These are phyloP conservation scores for Rotaria macrura DNA, from an alignment of 2,888 invertebrate genomes.

Conservation along the genomic window DNA sequence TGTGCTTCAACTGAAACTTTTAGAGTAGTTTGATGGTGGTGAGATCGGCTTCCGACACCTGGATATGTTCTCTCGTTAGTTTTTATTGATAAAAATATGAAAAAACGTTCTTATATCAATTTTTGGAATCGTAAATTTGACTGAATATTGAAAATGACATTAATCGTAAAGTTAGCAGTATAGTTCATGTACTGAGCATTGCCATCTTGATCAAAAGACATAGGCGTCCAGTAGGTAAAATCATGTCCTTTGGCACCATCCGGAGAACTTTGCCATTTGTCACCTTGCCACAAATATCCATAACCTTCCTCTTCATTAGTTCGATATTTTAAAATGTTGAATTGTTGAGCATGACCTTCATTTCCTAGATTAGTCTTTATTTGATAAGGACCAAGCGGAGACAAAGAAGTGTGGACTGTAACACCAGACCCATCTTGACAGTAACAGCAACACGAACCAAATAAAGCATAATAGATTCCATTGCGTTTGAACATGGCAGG, in stretches of 20 bases:
- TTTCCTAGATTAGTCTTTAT: neutral
- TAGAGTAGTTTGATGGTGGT: too few species aligned
- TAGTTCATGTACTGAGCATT: neutral
- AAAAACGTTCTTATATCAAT: too few species aligned
- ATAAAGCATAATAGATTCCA: neutral
- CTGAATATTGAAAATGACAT: neutral
- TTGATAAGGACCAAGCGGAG: neutral
- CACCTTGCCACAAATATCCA: neutral
- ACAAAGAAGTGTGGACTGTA: neutral
- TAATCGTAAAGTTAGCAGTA: slow-evolving; percentile 2
- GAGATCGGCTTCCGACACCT: too few species aligned
- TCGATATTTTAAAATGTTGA: neutral
- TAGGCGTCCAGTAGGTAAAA: neutral
- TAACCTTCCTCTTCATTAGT: neutral
- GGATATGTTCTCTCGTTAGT: too few species aligned
- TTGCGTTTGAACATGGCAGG: neutral
- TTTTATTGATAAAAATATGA: too few species aligned
- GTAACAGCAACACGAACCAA: neutral
- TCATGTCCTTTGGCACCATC: slow-evolving; percentile 18
- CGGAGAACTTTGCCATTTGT: slow-evolving; percentile 8
- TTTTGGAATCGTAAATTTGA: too few species aligned
- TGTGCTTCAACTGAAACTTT: too few species aligned
- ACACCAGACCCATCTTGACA: neutral
- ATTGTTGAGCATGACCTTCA: slow-evolving; percentile 12
- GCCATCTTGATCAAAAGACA: neutral